Percentiles rank a stretch among this genome's conserved stretches.
phyloP scores from a whole-genome alignment of 2,888 invertebrate species.

The Drosophila conformis region DNA sequence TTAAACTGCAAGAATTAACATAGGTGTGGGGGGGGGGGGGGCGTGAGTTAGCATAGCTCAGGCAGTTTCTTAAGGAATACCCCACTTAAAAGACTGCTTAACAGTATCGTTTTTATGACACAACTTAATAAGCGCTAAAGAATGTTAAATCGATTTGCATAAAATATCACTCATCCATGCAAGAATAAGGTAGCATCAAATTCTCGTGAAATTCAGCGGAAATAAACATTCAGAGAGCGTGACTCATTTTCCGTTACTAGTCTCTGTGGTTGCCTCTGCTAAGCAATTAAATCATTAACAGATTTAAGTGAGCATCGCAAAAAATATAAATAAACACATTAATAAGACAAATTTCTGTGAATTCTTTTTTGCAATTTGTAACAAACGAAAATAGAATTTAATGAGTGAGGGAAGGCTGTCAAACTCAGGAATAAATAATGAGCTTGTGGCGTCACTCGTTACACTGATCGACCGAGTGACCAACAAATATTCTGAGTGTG shows the following conservation, averaged over 20 bases:
- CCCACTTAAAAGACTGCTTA: neutral
- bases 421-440: slow-evolving; percentile 31
- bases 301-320: slow-evolving; percentile 28
- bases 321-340: slow-evolving; percentile 46
- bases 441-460: slow-evolving; percentile 60
- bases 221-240: slow-evolving; percentile 30
- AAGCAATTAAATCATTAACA: slow-evolving; percentile 38
- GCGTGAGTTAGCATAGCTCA: neutral
- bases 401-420: slow-evolving; percentile 16
- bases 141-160: slow-evolving; percentile 1
- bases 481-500: slow-evolving; percentile 20
- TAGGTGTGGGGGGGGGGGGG: neutral
- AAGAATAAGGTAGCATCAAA: slow-evolving; percentile 21
- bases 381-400: slow-evolving; percentile 12
- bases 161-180: slow-evolving; percentile 8
- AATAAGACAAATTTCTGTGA: slow-evolving; percentile 71
- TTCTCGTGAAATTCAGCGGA: slow-evolving; percentile 61
- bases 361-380: slow-evolving; percentile 28
- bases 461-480: slow-evolving; percentile 47
- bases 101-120: neutral
- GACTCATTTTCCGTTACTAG: slow-evolving; percentile 46
- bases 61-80: neutral
- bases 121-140: neutral
- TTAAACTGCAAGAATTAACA: slow-evolving; percentile 38
- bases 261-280: neutral